These are phyloP conservation scores for Caenorhabditis tropicalis DNA, from an alignment of 1,140 invertebrate species.

Conservation along the genomic window DNA sequence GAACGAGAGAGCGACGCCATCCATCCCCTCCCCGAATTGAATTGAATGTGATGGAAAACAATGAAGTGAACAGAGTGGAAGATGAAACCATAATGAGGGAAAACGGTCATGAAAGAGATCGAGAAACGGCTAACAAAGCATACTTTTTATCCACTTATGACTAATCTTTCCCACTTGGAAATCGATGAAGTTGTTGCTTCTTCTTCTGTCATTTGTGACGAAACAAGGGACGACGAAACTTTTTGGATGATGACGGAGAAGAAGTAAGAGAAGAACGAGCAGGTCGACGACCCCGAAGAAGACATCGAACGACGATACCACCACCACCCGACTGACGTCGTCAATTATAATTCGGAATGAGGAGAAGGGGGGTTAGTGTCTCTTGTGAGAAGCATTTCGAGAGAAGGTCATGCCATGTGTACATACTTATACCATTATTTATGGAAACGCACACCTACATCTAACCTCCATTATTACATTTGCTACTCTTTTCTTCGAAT, in stretches of 20 bases:
- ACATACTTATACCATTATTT: slow-evolving; percentile 44
- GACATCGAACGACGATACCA: neutral
- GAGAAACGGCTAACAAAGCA: neutral
- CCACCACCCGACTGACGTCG: neutral
- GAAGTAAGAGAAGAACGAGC: neutral
- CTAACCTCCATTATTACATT: slow-evolving; percentile 17
- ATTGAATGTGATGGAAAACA: slow-evolving; percentile 39
- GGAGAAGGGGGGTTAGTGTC: neutral
- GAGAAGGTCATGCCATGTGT: slow-evolving; percentile 43
- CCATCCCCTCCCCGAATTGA: slow-evolving; percentile 34
- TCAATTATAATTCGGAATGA: slow-evolving; percentile 31
- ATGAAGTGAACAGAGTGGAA: slow-evolving; percentile 15
- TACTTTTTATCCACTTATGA: neutral
- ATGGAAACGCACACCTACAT: slow-evolving; percentile 18
- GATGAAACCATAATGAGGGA: slow-evolving; percentile 28
- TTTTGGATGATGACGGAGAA: too few species aligned
- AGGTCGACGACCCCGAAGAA: neutral
- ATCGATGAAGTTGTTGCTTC: neutral
- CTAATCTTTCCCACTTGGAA: neutral
- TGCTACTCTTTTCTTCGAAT: neutral
- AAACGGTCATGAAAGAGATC: slow-evolving; percentile 24
- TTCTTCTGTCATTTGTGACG: neutral
- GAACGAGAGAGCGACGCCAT: neutral
- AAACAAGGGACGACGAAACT: neutral
- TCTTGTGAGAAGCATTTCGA: slow-evolving; percentile 3